Base-by-base conservation (phyloP, 2,797 vertebrate species). In the Gorsachius magnificus region DNA sequence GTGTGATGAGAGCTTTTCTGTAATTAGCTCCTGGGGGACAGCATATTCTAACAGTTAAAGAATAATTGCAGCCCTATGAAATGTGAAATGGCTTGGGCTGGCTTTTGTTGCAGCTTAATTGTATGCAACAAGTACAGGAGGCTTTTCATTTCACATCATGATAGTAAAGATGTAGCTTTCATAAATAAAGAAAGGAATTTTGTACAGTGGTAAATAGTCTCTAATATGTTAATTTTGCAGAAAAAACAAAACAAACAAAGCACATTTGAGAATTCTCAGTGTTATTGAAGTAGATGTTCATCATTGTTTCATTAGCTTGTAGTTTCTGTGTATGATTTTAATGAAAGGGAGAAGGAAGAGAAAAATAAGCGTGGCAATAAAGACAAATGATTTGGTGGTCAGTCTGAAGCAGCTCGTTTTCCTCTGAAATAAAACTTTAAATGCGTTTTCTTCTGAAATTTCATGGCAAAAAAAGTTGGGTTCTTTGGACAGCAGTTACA, bases 21-120 rank as follows among this genome's bases (percentile, higher is more conserved):
- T 99, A 99, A 99, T 99, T 99, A 99, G 99, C 98, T 99, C 99
- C 99, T 99, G 96, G 98, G 99, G 99, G 99, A 99, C 98, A 97
- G 97, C 98, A 98, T 98, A 99, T 99, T 99, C 99, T 98, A 99
- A 99, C 98, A 99, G 99, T 99, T 99, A 99, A 99, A 98, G 99
- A 98, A 99, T 99, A 99, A 99, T 99, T 99, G 99, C 98, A 98
- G 98, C 98, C 98, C 98, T 99, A 98, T 99, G 99, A 99, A 99
- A 99, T 99, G 98, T 99, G 99, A 99, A 99, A 99, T 98, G 99
- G 98, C 99, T 98, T 98, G 91, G 90, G 98, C 98, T 99, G 98
- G 98, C 98, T 99, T 99, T 98, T 97, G 98, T 98, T 98, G 98
- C 92, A 93, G 98, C 98, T 99, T 99, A 99, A 99, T 99, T 99